Evolutionary conservation across 2,888 invertebrate genomes (phyloP).

Genomic region (Cecidostiba fungosa): DNA sequence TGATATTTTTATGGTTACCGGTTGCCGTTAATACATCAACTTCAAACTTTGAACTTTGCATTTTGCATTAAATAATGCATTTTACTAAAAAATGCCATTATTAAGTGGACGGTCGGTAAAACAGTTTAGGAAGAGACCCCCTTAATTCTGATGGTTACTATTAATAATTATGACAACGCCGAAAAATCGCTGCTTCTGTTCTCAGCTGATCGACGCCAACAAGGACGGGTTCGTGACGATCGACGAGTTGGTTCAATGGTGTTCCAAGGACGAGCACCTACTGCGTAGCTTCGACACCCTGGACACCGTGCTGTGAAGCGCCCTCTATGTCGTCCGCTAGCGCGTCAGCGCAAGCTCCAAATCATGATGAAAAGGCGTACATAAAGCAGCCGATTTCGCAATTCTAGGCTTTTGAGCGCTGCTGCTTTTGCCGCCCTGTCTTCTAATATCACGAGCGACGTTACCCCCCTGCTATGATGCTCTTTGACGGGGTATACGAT

Average conservation of each 20-base stretch:
- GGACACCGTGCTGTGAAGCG: conserved; percentile 88
- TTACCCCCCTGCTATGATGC: not conserved
- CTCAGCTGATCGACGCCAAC: conserved; percentile 89
- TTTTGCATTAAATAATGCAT: too few relatives aligned
- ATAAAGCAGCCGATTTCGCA: not conserved
- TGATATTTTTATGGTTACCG: too few relatives aligned
- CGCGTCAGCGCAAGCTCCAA: not conserved
- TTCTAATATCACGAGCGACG: not conserved
- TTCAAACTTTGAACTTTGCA: too few relatives aligned
- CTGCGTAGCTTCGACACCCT: conserved; percentile 87
- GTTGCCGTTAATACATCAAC: too few relatives aligned
- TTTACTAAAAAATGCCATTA: too few relatives aligned
- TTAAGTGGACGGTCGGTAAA: too few relatives aligned
- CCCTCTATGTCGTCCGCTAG: not conserved
- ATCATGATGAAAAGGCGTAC: not conserved
- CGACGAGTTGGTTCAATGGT: conserved; percentile 90
- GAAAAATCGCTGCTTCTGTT: conserved; percentile 62
- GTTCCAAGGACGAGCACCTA: conserved; percentile 87
- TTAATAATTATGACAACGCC: too few relatives aligned
- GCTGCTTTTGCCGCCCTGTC: not conserved
- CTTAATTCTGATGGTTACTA: too few relatives aligned
- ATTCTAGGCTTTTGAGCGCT: not conserved
- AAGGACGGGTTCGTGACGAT: conserved; percentile 91
- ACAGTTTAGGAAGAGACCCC: too few relatives aligned
- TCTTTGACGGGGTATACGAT: not conserved